These are phyloP conservation scores for Acanthococcus lagerstroemiae DNA, from an alignment of 2,888 invertebrate genomes.

Conservation along the genomic window DNA sequence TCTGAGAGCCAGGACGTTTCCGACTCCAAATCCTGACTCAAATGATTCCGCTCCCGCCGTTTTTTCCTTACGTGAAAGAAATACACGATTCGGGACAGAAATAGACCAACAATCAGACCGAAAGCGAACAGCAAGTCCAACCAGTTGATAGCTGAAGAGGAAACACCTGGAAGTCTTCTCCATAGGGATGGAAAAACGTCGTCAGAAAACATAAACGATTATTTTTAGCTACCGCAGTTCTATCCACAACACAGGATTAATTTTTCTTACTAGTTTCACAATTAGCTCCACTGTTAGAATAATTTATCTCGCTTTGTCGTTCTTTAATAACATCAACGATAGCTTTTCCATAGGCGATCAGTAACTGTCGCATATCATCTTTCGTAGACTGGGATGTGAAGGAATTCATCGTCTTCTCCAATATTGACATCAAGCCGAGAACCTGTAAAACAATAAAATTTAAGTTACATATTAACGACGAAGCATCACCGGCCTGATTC, in stretches of 20 bases:
- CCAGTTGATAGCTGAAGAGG: too few species aligned
- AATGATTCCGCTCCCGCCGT: too few species aligned
- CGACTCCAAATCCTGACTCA: not conserved
- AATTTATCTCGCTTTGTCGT: conserved; percentile 12
- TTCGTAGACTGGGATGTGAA: conserved; percentile 6
- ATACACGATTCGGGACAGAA: not conserved
- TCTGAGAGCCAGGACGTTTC: not conserved
- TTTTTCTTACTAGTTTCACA: too few species aligned
- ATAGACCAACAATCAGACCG: not conserved
- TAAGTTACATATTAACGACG: too few species aligned
- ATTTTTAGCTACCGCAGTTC: too few species aligned
- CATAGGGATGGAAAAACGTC: too few species aligned
- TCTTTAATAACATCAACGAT: conserved; percentile 15
- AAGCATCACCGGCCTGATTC: too few species aligned
- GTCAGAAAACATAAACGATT: too few species aligned
- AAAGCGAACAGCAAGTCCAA: too few species aligned
- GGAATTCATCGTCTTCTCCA: conserved; percentile 7
- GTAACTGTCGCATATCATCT: conserved; percentile 18
- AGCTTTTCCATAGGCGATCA: not conserved
- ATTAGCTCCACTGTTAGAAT: not conserved
- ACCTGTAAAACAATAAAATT: conserved; percentile 6
- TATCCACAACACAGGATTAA: too few species aligned
- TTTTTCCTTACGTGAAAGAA: not conserved
- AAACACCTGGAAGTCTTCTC: too few species aligned
- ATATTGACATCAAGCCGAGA: not conserved